These are phyloP conservation scores for Coenonympha glycerion DNA, from an alignment of 2,888 invertebrate species.

Conservation along the genomic window DNA sequence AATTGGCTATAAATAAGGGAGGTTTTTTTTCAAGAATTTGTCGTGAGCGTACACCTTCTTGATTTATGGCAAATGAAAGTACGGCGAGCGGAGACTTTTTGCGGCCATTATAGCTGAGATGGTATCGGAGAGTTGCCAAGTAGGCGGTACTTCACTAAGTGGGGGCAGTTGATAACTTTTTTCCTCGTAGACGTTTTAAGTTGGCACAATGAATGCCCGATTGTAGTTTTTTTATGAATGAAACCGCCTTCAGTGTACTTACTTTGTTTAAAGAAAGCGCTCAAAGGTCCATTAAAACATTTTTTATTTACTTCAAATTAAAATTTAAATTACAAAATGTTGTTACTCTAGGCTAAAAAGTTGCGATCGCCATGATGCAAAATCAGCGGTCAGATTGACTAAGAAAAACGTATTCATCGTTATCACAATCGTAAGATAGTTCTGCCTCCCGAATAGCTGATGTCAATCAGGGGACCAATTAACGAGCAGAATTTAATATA, in stretches of 20 bases:
- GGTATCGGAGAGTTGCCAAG: conserved; percentile 42
- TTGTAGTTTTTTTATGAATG: conserved; percentile 25
- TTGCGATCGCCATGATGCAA: too few relatives aligned
- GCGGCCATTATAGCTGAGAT: conserved; percentile 39
- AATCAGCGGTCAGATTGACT: too few relatives aligned
- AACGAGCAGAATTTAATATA: too few relatives aligned
- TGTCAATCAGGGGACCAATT: too few relatives aligned
- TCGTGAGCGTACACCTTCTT: conserved; percentile 22
- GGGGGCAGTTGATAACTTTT: conserved; percentile 31
- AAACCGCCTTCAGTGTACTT: conserved; percentile 13
- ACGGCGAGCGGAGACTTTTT: conserved; percentile 29
- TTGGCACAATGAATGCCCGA: conserved; percentile 26
- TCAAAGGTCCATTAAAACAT: too few relatives aligned
- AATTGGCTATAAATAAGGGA: conserved; percentile 16
- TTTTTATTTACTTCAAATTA: too few relatives aligned
- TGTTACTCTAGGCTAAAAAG: too few relatives aligned
- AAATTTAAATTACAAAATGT: too few relatives aligned
- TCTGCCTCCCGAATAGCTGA: too few relatives aligned
- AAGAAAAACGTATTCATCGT: too few relatives aligned
- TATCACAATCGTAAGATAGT: too few relatives aligned
- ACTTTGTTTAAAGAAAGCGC: conserved; percentile 4
- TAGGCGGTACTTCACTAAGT: conserved; percentile 41
- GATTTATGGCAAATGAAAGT: conserved; percentile 26
- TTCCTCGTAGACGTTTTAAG: conserved; percentile 25
- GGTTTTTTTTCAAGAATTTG: conserved; percentile 20